Evolutionary conservation across 64 coral and sea anemone species (phyloP).

Genomic region (Astreopora myriophthalma): DNA sequence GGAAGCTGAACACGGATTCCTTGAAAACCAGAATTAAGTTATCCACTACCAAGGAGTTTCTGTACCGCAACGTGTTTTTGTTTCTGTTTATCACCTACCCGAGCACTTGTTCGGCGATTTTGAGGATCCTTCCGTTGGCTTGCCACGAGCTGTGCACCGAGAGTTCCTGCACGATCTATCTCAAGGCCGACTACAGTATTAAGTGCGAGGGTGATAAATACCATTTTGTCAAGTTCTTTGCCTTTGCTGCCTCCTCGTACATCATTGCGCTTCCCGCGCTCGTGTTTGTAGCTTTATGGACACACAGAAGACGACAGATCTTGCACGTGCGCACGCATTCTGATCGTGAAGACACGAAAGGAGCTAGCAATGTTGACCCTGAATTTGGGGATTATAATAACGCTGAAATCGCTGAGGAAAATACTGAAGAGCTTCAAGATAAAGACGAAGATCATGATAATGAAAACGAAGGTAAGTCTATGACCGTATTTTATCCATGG

Average conservation of each 20-base stretch:
- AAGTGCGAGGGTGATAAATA: slow-evolving; percentile 43
- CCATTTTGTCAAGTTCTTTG: slow-evolving; percentile 17
- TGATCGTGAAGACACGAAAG: not conserved
- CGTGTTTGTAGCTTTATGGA: not conserved
- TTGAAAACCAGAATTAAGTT: not conserved
- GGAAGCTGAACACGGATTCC: not conserved
- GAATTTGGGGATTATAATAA: not conserved
- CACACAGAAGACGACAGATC: not conserved
- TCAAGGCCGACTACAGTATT: slow-evolving; percentile 66
- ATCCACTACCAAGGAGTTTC: slow-evolving; percentile 32
- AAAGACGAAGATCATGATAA: not conserved
- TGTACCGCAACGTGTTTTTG: slow-evolving; percentile 62
- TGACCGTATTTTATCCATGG: too few species aligned
- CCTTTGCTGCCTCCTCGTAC: not conserved
- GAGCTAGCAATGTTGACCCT: not conserved
- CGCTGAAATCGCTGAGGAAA: not conserved
- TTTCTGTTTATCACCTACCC: slow-evolving; percentile 75
- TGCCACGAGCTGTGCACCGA: slow-evolving; percentile 61
- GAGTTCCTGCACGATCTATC: slow-evolving; percentile 29
- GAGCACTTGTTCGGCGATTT: slow-evolving; percentile 51
- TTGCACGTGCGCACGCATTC: not conserved
- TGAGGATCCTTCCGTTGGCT: slow-evolving; percentile 53
- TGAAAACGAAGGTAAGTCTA: too few species aligned
- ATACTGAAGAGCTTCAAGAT: not conserved
- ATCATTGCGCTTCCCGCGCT: not conserved